Conservation (phyloP, 1,140 invertebrate genomes). For the Lerema accius region DNA sequence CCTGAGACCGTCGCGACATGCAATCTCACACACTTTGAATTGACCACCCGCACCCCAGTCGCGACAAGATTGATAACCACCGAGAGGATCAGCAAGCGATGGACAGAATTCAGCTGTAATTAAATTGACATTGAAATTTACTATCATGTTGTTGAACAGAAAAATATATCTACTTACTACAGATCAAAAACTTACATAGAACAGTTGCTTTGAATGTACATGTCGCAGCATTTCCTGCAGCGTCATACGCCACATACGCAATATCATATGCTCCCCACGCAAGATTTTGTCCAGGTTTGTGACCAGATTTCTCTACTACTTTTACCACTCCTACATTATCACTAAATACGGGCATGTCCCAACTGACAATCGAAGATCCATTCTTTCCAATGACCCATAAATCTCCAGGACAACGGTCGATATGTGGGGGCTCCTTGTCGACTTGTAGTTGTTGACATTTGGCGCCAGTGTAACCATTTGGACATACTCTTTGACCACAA, state of each 20-base stretch:
- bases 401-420: constrained; percentile 95
- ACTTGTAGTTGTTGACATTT: constrained; percentile 93
- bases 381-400: constrained; percentile 97
- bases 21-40: constrained; percentile 96
- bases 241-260: constrained; percentile 96
- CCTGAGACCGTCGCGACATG: constrained; percentile 92
- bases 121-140: constrained; percentile 6
- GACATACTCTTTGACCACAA: constrained; percentile 94
- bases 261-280: constrained; percentile 97
- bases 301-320: constrained; percentile 93
- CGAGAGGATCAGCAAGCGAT: constrained; percentile 92
- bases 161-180: constrained; percentile 2
- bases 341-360: constrained; percentile 96
- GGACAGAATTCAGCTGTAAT: constrained; percentile 94
- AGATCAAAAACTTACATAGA: constrained; percentile 86
- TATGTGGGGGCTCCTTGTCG: constrained; percentile 93
- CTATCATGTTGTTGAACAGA: too few relatives aligned
- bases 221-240: constrained; percentile 93
- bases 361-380: constrained; percentile 95
- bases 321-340: constrained; percentile 93
- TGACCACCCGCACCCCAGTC: constrained; percentile 98
- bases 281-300: constrained; percentile 94
- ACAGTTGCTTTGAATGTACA: constrained; percentile 98
- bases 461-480: constrained; percentile 91
- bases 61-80: constrained; percentile 94